Percentiles rank a stretch among this genome's conserved stretches.
Conservation (phyloP, 2,113 vertebrate genomes). For the Lipotes vexillifer region DNA sequence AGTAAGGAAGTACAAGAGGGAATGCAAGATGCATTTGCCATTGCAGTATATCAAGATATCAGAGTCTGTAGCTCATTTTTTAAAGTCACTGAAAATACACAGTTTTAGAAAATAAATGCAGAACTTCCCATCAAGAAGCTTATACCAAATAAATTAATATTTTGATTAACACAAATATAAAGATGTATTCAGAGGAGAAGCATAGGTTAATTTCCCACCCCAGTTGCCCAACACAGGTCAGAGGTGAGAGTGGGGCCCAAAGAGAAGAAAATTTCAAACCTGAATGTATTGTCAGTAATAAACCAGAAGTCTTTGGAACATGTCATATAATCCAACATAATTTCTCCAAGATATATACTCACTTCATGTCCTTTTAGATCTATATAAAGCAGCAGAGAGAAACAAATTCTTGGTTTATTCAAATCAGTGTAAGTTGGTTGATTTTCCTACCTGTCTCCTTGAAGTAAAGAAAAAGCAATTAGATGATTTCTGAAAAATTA, state of each 20-base stretch:
- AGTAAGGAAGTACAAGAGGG: not conserved
- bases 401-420: not conserved
- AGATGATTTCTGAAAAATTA: slow-evolving; percentile 47
- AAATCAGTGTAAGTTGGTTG: not conserved
- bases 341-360: not conserved
- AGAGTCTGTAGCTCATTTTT: not conserved
- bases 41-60: not conserved
- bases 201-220: not conserved
- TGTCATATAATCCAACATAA: not conserved
- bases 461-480: slow-evolving; percentile 50
- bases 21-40: not conserved
- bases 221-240: not conserved
- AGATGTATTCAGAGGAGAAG: not conserved
- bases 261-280: not conserved
- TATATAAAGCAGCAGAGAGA: not conserved
- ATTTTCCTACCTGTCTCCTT: not conserved
- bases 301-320: not conserved
- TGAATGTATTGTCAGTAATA: not conserved
- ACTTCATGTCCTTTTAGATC: not conserved
- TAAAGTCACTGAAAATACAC: not conserved
- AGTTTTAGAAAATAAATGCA: not conserved
- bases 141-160: not conserved
- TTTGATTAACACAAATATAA: not conserved
- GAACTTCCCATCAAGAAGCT: not conserved
- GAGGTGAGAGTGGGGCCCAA: not conserved